Evolutionary conservation across 2,888 invertebrate species (phyloP), one percentile per base, ranked within the genome.

Genomic region (Eupithecia tripunctaria): DNA sequence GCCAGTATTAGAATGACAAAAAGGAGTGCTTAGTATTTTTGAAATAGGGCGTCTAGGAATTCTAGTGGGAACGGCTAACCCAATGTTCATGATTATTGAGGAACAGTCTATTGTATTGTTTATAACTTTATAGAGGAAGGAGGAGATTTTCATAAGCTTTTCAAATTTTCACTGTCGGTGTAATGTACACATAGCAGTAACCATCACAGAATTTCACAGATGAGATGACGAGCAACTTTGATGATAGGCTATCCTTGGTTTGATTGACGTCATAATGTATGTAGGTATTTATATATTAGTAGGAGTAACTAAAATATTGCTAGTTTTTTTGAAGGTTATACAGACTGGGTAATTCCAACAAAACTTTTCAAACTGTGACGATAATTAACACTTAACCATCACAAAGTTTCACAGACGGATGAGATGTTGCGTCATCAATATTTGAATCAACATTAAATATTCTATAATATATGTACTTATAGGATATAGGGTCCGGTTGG

Each of bases 191-290:
- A 36, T 36, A 36, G 10, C 1, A 43, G 1, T 43, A 43, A 18
- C 10, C 8, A 43, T 77, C 77, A 74, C 56, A 68, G 36, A 0
- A 21, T 29, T 60, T 75, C 36, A 67, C 78, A 74, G 78, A 73
- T 78, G 77, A 80, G 73, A 62, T 69, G 73, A 72, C 72, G 59
- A 69, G 70, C 70, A 76, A 74, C 77, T 77, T 80, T 80, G 79
- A 80, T 80, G 72, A 80, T 18, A 47, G 56, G 32, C 3, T 29
- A 29, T 4, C 63, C 59, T 63, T 71, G 77, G 73, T 75, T 77
- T 74, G 73, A 72, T 75, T 79, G 78, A 78, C 78, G 78, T 78
- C 77, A 78, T 75, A 74, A 62, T 21, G 29, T 60, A 62, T 21
- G 29, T 60, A 7, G 73, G 72, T 77, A 77, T 76, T 76, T 70